Conservation (phyloP, 2,113 vertebrate genomes). For the Anser cygnoides region DNA sequence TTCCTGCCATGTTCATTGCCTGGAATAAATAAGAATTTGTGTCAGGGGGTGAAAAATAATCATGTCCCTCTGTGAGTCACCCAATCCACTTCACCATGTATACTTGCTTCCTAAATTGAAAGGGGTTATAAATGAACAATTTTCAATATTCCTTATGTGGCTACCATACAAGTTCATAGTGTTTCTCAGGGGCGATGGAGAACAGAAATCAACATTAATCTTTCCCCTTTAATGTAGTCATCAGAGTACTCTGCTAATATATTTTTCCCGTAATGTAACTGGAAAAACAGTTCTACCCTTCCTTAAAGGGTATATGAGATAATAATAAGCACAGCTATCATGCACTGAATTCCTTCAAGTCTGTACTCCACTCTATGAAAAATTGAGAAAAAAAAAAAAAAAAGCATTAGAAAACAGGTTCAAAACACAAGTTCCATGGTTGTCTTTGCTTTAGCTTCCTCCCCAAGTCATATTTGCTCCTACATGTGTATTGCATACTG, state of each 20-base stretch:
- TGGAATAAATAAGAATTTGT: constrained; percentile 53
- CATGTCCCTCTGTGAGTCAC: constrained; percentile 41
- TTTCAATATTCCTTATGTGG: constrained; percentile 13
- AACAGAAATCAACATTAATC: constrained; percentile 28
- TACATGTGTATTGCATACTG: not conserved
- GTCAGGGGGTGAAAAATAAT: constrained; percentile 53
- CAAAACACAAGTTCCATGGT: not conserved
- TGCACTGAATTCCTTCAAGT: not conserved
- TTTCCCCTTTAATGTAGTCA: constrained; percentile 40
- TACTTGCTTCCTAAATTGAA: constrained; percentile 3
- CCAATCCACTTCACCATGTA: constrained; percentile 14
- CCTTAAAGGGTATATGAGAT: not conserved
- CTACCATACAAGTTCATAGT: not conserved
- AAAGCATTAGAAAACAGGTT: not conserved
- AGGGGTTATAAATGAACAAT: constrained; percentile 22
- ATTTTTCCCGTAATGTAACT: not conserved
- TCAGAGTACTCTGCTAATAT: not conserved
- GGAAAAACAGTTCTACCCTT: not conserved
- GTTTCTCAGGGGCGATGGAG: not conserved
- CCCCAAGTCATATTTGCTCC: not conserved
- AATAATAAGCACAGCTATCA: not conserved
- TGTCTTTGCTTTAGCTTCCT: not conserved
- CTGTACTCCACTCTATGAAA: not conserved
- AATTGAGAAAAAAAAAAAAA: too few relatives aligned
- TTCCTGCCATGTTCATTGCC: not conserved